phyloP scores from a whole-genome alignment of 2,113 vertebrate species.

The Actinemys pallida region DNA sequence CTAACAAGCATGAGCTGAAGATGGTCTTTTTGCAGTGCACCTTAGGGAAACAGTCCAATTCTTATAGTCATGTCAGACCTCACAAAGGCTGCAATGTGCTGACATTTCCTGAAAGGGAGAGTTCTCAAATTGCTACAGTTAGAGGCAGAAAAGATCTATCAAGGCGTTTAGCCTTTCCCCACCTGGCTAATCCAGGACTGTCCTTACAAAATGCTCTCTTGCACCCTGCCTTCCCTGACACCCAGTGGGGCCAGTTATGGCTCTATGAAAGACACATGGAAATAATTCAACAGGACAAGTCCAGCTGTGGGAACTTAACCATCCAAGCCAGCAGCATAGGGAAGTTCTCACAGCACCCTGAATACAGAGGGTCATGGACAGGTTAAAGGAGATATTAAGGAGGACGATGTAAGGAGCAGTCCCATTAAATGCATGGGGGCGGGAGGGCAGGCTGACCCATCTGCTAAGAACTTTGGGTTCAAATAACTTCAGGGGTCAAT shows the following conservation, averaged over 20 bases:
- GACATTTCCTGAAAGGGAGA: neutral
- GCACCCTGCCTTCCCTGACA: neutral
- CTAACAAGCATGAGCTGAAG: slow-evolving; percentile 17
- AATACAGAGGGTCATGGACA: neutral
- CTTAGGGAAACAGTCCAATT: neutral
- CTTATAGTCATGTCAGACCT: neutral
- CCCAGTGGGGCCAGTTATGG: neutral
- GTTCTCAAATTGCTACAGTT: neutral
- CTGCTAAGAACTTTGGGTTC: neutral
- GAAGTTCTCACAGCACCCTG: neutral
- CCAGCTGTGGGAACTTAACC: neutral
- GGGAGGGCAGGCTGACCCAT: neutral
- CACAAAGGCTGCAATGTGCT: neutral
- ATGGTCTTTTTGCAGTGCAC: neutral
- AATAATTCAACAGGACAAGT: neutral
- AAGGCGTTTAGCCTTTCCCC: neutral
- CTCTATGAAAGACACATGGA: neutral
- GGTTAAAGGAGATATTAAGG: neutral
- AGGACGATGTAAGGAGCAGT: neutral
- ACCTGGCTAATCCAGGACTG: neutral
- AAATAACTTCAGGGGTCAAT: neutral
- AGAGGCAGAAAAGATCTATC: neutral
- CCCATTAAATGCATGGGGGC: neutral
- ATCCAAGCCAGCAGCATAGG: neutral
- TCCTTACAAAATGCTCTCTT: neutral